Percentiles rank a stretch among this genome's conserved stretches.
phyloP scores from a whole-genome alignment of 2,888 invertebrate genomes.

The Leptinotarsa rubiginosa region DNA sequence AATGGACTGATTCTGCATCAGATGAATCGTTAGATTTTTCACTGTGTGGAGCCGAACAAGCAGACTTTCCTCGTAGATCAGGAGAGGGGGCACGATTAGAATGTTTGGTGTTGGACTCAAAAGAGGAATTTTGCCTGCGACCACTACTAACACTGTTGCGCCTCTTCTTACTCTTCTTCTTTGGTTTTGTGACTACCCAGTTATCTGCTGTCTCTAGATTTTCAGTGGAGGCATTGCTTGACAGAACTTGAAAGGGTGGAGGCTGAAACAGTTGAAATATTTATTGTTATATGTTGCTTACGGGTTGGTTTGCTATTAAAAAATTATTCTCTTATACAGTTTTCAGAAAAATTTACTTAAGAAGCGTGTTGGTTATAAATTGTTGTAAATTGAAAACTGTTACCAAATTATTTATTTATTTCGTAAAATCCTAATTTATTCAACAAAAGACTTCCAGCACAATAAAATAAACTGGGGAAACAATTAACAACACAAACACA shows the following conservation, averaged over 20 bases:
- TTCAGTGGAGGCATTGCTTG: slow-evolving; percentile 61
- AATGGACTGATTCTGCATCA: slow-evolving; percentile 87
- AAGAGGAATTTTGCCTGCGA: slow-evolving; percentile 38
- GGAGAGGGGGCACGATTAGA: slow-evolving; percentile 54
- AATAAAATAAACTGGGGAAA: too few relatives aligned
- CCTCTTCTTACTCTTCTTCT: slow-evolving; percentile 82
- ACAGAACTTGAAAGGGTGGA: slow-evolving; percentile 55
- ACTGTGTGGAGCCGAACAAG: slow-evolving; percentile 83
- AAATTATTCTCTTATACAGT: too few relatives aligned
- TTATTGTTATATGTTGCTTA: background rate
- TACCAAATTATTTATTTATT: too few relatives aligned
- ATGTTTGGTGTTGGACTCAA: slow-evolving; percentile 34
- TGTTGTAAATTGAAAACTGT: background rate
- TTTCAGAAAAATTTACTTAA: too few relatives aligned
- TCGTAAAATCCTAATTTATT: too few relatives aligned
- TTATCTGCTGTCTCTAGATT: slow-evolving; percentile 77
- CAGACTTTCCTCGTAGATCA: slow-evolving; percentile 72
- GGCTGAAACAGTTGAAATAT: slow-evolving; percentile 42
- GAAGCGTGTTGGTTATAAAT: background rate
- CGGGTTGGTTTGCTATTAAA: too few relatives aligned
- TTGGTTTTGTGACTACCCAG: slow-evolving; percentile 86
- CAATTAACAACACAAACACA: too few relatives aligned
- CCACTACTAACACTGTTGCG: slow-evolving; percentile 67
- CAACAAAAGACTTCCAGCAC: too few relatives aligned
- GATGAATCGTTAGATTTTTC: slow-evolving; percentile 87